Base-by-base conservation (phyloP, 2,113 vertebrate genomes). In the Platanista minor region DNA sequence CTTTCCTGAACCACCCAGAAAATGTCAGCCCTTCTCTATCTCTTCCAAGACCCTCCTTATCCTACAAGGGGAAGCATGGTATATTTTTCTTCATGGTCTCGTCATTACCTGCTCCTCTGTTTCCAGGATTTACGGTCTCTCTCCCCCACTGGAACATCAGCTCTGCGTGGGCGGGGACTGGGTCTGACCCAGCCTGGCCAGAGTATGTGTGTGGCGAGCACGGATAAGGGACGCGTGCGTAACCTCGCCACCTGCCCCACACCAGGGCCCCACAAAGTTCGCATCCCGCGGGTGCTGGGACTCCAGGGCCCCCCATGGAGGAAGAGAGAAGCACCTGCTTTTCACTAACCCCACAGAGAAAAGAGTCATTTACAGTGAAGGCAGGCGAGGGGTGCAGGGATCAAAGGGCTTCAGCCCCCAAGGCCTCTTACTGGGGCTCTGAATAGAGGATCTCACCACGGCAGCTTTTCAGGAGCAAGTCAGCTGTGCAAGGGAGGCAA, bases 191-290 rank as follows among this genome's bases (percentile, higher is more conserved):
- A 61, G 74, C 31, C n/a, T 6, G 57, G 54, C 31, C 59, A 14
- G 41, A 8, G 59, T 0, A 25, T 10, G 27, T 2, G 41, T 14
- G 41, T 0, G 0, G n/a, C 1, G 2, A 7, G 8, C n/a, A 0
- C 2, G 33, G 43, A 8, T 1, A 20, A 18, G 0, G 23, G 25
- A 57, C 0, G 3, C 2, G 25, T 1, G 4, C n/a, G 25, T 0
- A 18, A 41, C 17, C 21, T 25, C 0, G 0, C 25, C 1, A 2
- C 2, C 12, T 8, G 14, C 57, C 41, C 1, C 3, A 4, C 33
- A 9, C 46, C 11, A 1, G 21, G 12, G 29, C 33, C 29, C 82
- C 39, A 18, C 3, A 0, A 9, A 36, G 41, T 11, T 66, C 17
- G 41, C 8, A 18, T 31, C 41, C 41, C 11, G 12, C 15, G n/a